Evolutionary conservation across 2,797 vertebrate genomes (phyloP).

Genomic region (Gallinago nigripennis): DNA sequence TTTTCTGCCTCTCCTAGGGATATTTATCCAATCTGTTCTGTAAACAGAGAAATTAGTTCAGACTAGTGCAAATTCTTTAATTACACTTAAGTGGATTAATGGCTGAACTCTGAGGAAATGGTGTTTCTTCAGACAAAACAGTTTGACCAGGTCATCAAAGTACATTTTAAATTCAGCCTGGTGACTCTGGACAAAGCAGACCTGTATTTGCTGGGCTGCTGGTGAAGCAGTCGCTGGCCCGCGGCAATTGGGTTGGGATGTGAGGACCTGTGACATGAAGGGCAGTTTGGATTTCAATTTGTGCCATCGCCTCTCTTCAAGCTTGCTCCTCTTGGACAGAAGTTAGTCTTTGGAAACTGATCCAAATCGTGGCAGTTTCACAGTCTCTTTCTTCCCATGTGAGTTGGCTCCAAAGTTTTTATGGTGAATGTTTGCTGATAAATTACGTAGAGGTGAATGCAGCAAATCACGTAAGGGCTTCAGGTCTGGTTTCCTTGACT

Average conservation of each 20-base stretch:
- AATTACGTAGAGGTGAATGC: background rate
- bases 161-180: background rate
- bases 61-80: conserved; percentile 62
- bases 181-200: background rate
- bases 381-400: background rate
- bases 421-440: background rate
- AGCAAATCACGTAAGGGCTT: background rate
- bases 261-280: background rate
- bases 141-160: conserved; percentile 22
- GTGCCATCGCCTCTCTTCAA: background rate
- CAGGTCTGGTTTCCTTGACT: background rate
- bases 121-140: conserved; percentile 40
- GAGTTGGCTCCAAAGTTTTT: background rate
- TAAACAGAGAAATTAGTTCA: conserved; percentile 67
- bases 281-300: background rate
- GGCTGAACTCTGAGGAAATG: conserved; percentile 48
- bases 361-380: background rate
- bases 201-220: background rate
- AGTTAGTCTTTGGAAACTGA: background rate
- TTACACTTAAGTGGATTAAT: conserved; percentile 66
- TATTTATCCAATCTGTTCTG: conserved; percentile 65
- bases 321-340: background rate
- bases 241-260: background rate
- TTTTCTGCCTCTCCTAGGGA: conserved; percentile 57
- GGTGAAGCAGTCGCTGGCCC: background rate